Conservation (phyloP, 2,113 vertebrate genomes). For the Atherinomorus stipes region DNA sequence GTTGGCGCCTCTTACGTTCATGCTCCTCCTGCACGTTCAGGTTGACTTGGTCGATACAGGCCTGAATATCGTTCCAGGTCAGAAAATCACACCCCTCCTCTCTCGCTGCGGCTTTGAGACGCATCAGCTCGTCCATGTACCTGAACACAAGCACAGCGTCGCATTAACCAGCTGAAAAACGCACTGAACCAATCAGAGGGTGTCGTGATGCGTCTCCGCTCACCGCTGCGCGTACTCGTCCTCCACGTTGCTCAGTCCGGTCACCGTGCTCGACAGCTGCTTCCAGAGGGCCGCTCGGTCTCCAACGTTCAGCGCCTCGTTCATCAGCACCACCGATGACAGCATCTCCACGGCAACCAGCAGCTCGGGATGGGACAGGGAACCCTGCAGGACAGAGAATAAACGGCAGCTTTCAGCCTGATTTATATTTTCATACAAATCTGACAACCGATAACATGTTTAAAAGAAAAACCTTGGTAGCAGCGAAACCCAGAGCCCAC, state of each 20-base stretch:
- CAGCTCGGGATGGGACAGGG: constrained; percentile 91
- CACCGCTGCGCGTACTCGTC: constrained; percentile 95
- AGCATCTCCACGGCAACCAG: constrained; percentile 97
- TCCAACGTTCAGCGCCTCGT: constrained; percentile 90
- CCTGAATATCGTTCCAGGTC: constrained; percentile 98
- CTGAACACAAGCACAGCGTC: constrained; percentile 69
- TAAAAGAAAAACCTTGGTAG: too few species aligned
- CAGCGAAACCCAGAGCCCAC: too few species aligned
- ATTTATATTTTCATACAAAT: too few species aligned
- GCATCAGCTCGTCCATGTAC: constrained; percentile 94
- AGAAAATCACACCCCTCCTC: constrained; percentile 87
- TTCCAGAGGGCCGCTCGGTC: constrained; percentile 90
- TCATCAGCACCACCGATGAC: constrained; percentile 96
- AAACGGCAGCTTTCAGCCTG: not conserved
- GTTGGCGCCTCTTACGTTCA: constrained; percentile 85
- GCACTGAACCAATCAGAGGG: not conserved
- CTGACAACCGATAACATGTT: too few species aligned
- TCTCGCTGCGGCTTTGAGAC: constrained; percentile 85
- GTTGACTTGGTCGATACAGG: constrained; percentile 93
- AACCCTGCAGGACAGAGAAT: constrained; percentile 81
- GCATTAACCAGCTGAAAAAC: not conserved
- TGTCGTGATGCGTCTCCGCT: rapidly evolving
- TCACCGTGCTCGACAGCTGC: constrained; percentile 90
- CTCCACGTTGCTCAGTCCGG: constrained; percentile 94
- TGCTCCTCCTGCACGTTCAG: constrained; percentile 92